phyloP scores from a whole-genome alignment of 2,113 vertebrate genomes.

The Indri indri region DNA sequence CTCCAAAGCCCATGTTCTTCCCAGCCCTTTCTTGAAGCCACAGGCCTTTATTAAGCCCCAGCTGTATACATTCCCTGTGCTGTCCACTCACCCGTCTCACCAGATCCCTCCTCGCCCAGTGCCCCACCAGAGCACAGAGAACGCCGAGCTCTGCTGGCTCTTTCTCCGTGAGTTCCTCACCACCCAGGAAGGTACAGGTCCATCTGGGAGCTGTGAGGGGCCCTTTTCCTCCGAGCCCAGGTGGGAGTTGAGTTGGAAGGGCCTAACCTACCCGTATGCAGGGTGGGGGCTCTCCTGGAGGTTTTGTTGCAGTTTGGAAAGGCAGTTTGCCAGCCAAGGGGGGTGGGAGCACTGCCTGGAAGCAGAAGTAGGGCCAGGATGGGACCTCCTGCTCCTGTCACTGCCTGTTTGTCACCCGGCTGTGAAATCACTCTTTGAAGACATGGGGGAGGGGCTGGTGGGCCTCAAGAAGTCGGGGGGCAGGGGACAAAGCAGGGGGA shows the following conservation, averaged over 20 bases:
- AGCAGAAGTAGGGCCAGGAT: neutral
- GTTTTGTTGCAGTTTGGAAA: neutral
- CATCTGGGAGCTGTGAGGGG: neutral
- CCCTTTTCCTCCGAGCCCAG: neutral
- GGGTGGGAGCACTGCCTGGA: neutral
- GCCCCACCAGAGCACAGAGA: neutral
- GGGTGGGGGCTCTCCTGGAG: neutral
- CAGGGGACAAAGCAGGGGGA: neutral
- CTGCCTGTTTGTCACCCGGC: neutral
- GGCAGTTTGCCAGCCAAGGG: neutral
- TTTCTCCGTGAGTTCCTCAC: neutral
- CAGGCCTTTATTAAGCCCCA: neutral
- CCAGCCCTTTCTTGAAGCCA: neutral
- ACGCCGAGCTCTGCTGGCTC: neutral
- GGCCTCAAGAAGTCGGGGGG: neutral
- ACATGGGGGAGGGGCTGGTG: neutral
- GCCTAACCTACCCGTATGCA: neutral
- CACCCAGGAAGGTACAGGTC: neutral
- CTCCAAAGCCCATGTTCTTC: neutral
- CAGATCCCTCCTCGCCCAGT: no score
- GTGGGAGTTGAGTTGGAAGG: neutral
- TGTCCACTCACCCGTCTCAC: neutral
- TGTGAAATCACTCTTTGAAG: neutral
- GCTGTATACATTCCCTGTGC: neutral
- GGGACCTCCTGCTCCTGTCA: neutral